phyloP scores from a whole-genome alignment of 2,888 invertebrate genomes.

The Microctonus aethiopoides region DNA sequence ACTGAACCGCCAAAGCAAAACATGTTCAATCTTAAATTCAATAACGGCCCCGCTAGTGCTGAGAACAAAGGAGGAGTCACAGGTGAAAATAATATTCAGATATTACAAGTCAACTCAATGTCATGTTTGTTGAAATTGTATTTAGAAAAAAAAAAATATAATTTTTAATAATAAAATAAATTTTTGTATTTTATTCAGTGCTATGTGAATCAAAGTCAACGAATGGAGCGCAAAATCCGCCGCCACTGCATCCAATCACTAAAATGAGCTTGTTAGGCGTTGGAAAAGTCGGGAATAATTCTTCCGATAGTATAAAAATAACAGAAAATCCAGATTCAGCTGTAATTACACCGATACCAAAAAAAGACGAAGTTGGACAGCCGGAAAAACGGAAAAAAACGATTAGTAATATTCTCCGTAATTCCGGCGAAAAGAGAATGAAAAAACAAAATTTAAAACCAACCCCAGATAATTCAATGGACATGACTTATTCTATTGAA shows the following conservation, averaged over 20 bases:
- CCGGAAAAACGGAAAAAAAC: constrained; percentile 61
- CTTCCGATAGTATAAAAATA: constrained; percentile 62
- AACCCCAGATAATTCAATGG: constrained; percentile 54
- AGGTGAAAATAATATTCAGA: too few relatives aligned
- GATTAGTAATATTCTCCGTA: constrained; percentile 59
- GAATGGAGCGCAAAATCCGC: constrained; percentile 61
- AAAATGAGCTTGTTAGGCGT: constrained; percentile 60
- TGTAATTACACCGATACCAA: constrained; percentile 64
- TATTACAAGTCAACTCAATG: too few relatives aligned
- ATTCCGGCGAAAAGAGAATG: constrained; percentile 58
- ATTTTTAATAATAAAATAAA: too few relatives aligned
- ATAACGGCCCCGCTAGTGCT: constrained; percentile 74
- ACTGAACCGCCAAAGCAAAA: constrained; percentile 68
- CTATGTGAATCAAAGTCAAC: constrained; percentile 63
- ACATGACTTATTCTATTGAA: constrained; percentile 55
- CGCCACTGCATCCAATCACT: constrained; percentile 64
- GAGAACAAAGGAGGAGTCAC: constrained; percentile 74
- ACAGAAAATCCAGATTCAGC: constrained; percentile 65
- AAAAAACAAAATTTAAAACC: constrained; percentile 60
- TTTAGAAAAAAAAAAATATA: too few relatives aligned
- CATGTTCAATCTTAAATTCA: constrained; percentile 77
- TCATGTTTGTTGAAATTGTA: too few relatives aligned
- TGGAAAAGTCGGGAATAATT: constrained; percentile 53
- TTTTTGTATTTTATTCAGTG: constrained; percentile 48
- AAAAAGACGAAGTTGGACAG: constrained; percentile 54